Evolutionary conservation across 2,113 vertebrate species (phyloP).

Genomic region (Anguilla rostrata): DNA sequence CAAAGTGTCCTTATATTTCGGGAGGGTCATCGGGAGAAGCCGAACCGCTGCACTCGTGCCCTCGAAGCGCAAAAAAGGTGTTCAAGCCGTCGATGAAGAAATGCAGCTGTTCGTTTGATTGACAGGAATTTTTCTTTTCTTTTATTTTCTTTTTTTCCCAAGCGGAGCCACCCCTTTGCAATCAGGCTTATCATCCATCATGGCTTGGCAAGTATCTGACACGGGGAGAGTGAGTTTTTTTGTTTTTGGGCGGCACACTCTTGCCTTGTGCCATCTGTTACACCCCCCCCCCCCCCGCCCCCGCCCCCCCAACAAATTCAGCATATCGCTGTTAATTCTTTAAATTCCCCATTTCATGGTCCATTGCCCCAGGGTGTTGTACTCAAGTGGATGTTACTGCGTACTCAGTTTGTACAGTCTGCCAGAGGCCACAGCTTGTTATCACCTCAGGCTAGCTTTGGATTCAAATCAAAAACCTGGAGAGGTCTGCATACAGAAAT

Average conservation of each 20-base stretch:
- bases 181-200: constrained; percentile 41
- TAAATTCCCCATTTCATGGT: background rate
- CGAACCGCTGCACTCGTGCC: background rate
- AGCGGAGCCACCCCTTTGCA: constrained; percentile 33
- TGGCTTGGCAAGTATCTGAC: constrained; percentile 31
- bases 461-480: background rate
- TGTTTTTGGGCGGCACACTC: constrained; percentile 14
- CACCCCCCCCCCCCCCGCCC: background rate
- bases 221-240: constrained; percentile 14
- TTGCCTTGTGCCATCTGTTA: constrained; percentile 30
- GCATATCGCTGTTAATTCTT: constrained; percentile 13
- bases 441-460: background rate
- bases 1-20: background rate
- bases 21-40: background rate
- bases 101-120: constrained; percentile 20
- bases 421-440: background rate
- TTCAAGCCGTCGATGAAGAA: constrained; percentile 8
- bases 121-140: constrained; percentile 25
- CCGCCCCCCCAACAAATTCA: background rate
- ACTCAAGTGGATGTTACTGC: background rate
- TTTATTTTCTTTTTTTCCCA: background rate
- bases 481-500: background rate
- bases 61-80: constrained; percentile 17
- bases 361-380: constrained; percentile 7
- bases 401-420: background rate